Evolutionary conservation across 2,113 vertebrate genomes (phyloP).

Genomic region (Triplophysa dalaica): DNA sequence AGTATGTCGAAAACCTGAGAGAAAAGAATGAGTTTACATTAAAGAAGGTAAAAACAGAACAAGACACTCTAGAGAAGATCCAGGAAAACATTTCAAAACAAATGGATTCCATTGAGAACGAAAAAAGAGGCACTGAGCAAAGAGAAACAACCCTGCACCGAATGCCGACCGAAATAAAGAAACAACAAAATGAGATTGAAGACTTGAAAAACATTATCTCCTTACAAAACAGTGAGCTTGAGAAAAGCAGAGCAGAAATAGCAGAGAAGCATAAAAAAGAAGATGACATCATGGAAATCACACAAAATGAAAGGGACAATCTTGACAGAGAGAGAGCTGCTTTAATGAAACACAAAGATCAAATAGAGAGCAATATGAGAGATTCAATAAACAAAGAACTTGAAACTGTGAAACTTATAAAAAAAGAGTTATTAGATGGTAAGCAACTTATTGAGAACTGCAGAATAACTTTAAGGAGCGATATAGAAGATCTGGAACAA

Average conservation of each 20-base stretch:
- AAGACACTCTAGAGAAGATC: constrained; percentile 16
- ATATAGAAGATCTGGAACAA: constrained; percentile 11
- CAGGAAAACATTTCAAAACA: constrained; percentile 40
- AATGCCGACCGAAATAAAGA: constrained; percentile 47
- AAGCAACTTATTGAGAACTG: constrained; percentile 12
- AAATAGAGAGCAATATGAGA: constrained; percentile 26
- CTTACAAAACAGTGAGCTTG: constrained; percentile 18
- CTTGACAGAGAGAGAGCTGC: constrained; percentile 26
- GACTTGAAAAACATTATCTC: constrained; percentile 2
- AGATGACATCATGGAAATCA: constrained; percentile 9
- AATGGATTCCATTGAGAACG: constrained; percentile 46
- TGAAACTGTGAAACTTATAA: not conserved
- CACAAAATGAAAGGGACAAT: constrained; percentile 37
- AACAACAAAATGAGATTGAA: constrained; percentile 24
- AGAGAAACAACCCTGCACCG: constrained; percentile 32
- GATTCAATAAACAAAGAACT: constrained; percentile 14
- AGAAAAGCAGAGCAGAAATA: constrained; percentile 21
- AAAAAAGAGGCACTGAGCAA: constrained; percentile 48
- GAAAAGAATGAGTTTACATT: constrained; percentile 1
- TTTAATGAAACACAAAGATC: constrained; percentile 16
- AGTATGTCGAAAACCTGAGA: not conserved
- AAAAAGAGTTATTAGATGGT: constrained; percentile 18
- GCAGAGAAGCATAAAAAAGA: not conserved
- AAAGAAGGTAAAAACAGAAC: constrained; percentile 8
- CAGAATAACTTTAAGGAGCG: constrained; percentile 16